phyloP scores from a whole-genome alignment of 2,797 vertebrate genomes.

The Pogonophryne albipinna region DNA sequence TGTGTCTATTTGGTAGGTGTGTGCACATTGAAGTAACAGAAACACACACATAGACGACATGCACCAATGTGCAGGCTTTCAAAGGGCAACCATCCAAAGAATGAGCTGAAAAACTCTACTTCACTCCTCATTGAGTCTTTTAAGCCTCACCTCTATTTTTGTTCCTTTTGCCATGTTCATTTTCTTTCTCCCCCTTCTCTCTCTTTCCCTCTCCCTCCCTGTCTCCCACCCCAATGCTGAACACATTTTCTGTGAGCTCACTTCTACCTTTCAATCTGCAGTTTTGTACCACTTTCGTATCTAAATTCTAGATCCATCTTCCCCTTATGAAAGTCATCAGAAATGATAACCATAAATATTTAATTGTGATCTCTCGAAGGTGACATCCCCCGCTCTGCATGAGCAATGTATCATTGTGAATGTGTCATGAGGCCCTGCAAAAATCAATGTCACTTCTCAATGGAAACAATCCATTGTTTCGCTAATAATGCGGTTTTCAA shows the following conservation, averaged over 20 bases:
- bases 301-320: conserved; percentile 6
- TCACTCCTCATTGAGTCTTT: conserved; percentile 50
- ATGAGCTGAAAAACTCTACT: conserved; percentile 41
- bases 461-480: conserved; percentile 31
- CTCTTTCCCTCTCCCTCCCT: conserved; percentile 1
- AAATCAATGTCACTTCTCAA: conserved; percentile 36
- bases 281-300: conserved; percentile 10
- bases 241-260: conserved; percentile 22
- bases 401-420: conserved; percentile 19
- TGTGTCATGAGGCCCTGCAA: conserved; percentile 28
- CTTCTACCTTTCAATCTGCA: conserved; percentile 17
- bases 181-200: conserved; percentile 17
- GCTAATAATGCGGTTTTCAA: conserved; percentile 8
- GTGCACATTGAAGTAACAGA: background rate
- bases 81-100: conserved; percentile 38
- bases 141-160: conserved; percentile 25
- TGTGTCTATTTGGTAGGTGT: background rate
- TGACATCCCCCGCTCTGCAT: conserved; percentile 5
- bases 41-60: conserved; percentile 7
- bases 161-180: conserved; percentile 11
- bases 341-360: conserved; percentile 20
- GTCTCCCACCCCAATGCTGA: background rate
- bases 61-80: conserved; percentile 34
- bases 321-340: background rate
- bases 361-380: conserved; percentile 44